phyloP scores from a whole-genome alignment of 2,888 invertebrate species.

The Linyphia triangularis region DNA sequence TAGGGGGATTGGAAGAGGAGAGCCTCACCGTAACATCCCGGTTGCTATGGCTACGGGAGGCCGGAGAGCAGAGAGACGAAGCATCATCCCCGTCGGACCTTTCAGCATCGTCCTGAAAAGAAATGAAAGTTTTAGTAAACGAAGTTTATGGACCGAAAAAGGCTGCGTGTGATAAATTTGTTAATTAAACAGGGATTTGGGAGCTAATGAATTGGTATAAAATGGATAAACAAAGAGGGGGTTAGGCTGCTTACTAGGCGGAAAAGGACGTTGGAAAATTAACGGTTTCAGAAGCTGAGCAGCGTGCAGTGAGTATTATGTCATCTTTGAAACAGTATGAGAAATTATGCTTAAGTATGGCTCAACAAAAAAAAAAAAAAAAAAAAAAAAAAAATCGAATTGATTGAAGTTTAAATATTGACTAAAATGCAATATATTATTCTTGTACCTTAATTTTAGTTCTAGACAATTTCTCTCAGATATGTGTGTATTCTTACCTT shows the following conservation, averaged over 20 bases:
- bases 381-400: too few species aligned
- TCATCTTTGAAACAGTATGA: too few species aligned
- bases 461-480: too few species aligned
- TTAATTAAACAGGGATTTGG: constrained; percentile 68
- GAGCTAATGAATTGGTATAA: constrained; percentile 37
- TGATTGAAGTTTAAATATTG: too few species aligned
- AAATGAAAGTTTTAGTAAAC: constrained; percentile 39
- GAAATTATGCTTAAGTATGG: too few species aligned
- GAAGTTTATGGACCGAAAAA: constrained; percentile 31
- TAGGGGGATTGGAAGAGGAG: constrained; percentile 2
- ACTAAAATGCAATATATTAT: too few species aligned
- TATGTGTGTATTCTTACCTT: too few species aligned
- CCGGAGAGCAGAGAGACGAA: constrained; percentile 33
- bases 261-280: not conserved
- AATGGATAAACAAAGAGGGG: constrained; percentile 2
- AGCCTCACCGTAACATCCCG: constrained; percentile 51
- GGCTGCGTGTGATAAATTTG: constrained; percentile 19
- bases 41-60: constrained; percentile 68
- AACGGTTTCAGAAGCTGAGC: too few species aligned
- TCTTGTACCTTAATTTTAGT: too few species aligned
- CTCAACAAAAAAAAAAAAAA: too few species aligned
- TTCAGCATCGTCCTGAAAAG: constrained; percentile 40
- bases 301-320: too few species aligned
- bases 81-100: constrained; percentile 44
- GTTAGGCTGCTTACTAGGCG: not conserved